Conservation (phyloP, 2,797 vertebrate genomes). For the Leontopithecus rosalia region DNA sequence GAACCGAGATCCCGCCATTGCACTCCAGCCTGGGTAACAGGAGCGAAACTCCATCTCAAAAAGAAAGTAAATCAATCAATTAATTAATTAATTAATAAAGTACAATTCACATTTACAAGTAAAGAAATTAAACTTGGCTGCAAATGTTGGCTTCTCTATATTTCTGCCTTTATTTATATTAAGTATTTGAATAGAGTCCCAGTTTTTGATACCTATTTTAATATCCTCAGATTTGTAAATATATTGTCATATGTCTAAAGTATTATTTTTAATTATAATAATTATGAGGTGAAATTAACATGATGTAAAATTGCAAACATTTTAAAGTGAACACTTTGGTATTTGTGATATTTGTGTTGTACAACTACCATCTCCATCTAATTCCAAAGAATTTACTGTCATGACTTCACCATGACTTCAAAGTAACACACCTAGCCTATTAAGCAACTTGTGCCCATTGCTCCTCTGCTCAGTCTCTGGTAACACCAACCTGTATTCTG, state of each 20-base stretch:
- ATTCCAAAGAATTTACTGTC: not conserved
- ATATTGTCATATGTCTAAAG: not conserved
- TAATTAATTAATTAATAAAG: not conserved
- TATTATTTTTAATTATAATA: not conserved
- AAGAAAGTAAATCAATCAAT: too few relatives aligned
- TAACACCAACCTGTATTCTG: not conserved
- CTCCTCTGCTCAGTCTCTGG: not conserved
- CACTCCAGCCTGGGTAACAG: too few relatives aligned
- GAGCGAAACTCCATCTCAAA: too few relatives aligned
- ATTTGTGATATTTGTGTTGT: not conserved
- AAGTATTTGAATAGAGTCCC: not conserved
- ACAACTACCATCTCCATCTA: not conserved
- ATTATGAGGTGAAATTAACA: not conserved
- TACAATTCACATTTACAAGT: not conserved
- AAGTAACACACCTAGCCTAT: not conserved
- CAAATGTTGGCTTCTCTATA: not conserved
- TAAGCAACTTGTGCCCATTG: not conserved
- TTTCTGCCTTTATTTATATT: not conserved
- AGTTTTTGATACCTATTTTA: not conserved
- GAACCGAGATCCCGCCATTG: too few relatives aligned
- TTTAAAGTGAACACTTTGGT: not conserved
- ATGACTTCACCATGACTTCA: not conserved
- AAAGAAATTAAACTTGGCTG: not conserved
- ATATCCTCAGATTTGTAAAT: not conserved
- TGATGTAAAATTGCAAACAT: not conserved